These are phyloP conservation scores for Nymphalis polychloros DNA, from an alignment of 2,888 invertebrate genomes.

Conservation along the genomic window DNA sequence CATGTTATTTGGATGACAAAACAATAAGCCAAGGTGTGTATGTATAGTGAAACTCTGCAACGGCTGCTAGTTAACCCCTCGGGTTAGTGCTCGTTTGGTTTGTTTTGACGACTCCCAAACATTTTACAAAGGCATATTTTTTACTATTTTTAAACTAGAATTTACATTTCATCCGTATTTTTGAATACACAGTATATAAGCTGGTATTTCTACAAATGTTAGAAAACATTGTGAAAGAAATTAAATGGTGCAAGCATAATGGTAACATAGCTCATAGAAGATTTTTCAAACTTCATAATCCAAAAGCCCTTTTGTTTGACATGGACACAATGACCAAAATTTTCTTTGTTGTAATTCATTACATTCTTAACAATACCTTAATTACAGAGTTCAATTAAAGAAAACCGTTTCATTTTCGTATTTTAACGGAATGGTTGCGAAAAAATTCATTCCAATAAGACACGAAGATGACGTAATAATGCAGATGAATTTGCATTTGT, in stretches of 20 bases:
- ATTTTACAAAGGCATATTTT: no score
- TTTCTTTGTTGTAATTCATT: slow-evolving; percentile 41
- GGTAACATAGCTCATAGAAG: not conserved
- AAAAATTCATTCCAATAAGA: slow-evolving; percentile 13
- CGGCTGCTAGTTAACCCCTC: no score
- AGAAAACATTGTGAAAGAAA: no score
- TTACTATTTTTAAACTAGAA: no score
- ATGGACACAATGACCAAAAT: slow-evolving; percentile 38
- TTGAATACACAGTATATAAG: not conserved
- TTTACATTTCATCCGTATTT: no score
- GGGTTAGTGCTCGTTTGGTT: no score
- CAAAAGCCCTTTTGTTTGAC: slow-evolving; percentile 37
- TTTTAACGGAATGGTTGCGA: slow-evolving; percentile 8
- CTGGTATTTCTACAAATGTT: not conserved
- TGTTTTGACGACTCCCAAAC: no score
- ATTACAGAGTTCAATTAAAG: slow-evolving; percentile 35
- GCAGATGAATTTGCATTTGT: slow-evolving; percentile 11
- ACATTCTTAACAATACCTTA: slow-evolving; percentile 37
- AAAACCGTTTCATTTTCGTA: slow-evolving; percentile 18
- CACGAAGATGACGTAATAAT: slow-evolving; percentile 16
- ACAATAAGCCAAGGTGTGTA: no score
- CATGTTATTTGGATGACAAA: no score
- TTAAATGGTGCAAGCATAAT: not conserved
- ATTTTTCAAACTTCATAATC: not conserved
- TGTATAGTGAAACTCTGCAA: no score